Evolutionary conservation across 23 tunicate species (phyloP).

Genomic region (Ciona savignyi): DNA sequence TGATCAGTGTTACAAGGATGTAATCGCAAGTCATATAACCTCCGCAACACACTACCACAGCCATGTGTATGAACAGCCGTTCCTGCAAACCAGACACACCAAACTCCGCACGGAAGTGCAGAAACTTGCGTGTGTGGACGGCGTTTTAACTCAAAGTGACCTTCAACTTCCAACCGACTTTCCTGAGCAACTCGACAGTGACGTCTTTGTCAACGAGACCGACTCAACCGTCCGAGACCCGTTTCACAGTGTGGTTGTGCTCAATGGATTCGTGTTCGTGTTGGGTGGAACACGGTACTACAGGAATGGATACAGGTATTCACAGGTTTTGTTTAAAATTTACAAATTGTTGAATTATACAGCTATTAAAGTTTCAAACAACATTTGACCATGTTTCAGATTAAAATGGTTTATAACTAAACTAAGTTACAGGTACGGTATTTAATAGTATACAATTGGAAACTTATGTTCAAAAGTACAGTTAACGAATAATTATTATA

Average conservation of each 20-base stretch:
- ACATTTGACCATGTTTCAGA: too few relatives aligned
- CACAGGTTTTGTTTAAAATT: too few relatives aligned
- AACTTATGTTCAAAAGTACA: too few relatives aligned
- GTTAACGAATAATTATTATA: too few relatives aligned
- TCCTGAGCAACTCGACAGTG: background rate
- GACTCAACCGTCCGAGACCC: constrained; percentile 69
- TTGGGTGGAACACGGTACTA: constrained; percentile 65
- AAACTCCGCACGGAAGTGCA: constrained; percentile 14
- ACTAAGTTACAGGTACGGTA: too few relatives aligned
- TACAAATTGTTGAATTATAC: too few relatives aligned
- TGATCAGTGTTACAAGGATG: background rate
- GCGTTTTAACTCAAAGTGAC: constrained; percentile 44
- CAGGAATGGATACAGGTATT: constrained; percentile 62
- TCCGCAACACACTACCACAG: constrained; percentile 53
- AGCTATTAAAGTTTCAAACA: too few relatives aligned
- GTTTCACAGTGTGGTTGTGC: constrained; percentile 72
- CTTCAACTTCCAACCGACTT: constrained; percentile 27
- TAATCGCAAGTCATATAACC: background rate
- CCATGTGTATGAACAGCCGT: constrained; percentile 41
- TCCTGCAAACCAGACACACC: constrained; percentile 23
- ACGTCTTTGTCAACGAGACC: background rate
- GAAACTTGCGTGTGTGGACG: constrained; percentile 46
- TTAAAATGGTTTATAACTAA: too few relatives aligned
- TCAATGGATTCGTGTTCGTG: constrained; percentile 77
- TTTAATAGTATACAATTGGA: too few relatives aligned